Evolutionary conservation across 1,140 invertebrate species (phyloP), one percentile per base, ranked within the genome.

Genomic region (Euura lappo): DNA sequence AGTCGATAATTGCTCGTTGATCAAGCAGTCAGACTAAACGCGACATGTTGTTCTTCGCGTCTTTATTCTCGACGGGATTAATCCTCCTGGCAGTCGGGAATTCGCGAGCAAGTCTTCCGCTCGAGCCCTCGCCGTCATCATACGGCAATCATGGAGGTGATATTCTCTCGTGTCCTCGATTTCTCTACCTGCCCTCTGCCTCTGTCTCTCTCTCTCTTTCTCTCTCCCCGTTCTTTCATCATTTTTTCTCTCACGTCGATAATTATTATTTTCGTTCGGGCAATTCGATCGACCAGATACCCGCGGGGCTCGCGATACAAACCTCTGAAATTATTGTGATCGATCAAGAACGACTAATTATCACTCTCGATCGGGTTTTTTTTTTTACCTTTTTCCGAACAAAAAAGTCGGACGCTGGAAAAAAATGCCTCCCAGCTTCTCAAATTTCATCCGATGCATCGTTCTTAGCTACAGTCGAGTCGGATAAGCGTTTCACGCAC

Each of bases 81-180:
- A 60, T 60, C 13, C 6, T 60, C 51, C 51, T 85, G 76, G 76
- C 79, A 75, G 79, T 85, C 78, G 81, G 83, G 78, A 79, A 80
- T 77, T 83, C 83, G 78, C 81, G 84, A 74, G 84, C 82, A 75
- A 81, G 45, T 74, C 74, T 78, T 78, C 73, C 78, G 60, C 72
- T 79, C 76, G 79, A 82, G 70, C 80, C 82, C 72, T 80, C 82
- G 28, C 81, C 85, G 81, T 85, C 82, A 77, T 84, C 82, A 76
- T 81, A 82, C 83, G 84, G 84, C 82, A 83, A 86, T 83, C 85
- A 85, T 84, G 85, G 83, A 86, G 85, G 85, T 87, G 81, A 85
- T 79, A 72, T 78, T 78, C 76, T 79, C 73, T 73, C 77, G 74
- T 75, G 71, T 74, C 66, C 66, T 44, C 44, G 51, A 60, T 60